Conservation (phyloP, 2,113 vertebrate genomes). For the Chascanopsetta lugubris region DNA sequence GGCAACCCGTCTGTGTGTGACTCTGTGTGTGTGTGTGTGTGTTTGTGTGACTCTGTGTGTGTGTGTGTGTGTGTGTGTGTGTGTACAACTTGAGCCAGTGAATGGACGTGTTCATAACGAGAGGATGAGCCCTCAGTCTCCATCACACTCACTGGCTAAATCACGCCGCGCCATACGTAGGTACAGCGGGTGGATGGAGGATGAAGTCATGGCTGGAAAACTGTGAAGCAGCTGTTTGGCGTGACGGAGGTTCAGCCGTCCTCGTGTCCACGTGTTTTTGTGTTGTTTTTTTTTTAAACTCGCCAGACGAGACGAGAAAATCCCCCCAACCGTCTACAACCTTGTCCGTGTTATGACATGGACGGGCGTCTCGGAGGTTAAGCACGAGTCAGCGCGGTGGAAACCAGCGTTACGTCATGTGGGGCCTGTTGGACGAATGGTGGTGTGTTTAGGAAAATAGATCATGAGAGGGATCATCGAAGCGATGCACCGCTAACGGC, state of each 20-base stretch:
- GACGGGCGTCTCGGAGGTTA: constrained; percentile 15
- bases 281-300: constrained; percentile 17
- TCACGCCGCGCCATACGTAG: constrained; percentile 37
- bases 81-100: constrained; percentile 44
- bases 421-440: not conserved
- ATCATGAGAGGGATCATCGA: not conserved
- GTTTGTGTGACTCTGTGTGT: not conserved
- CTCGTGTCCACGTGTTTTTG: constrained; percentile 22
- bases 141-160: constrained; percentile 15
- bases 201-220: constrained; percentile 62
- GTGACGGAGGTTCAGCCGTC: constrained; percentile 10
- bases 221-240: constrained; percentile 46
- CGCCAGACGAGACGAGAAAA: constrained; percentile 40
- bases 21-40: no score
- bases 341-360: not conserved
- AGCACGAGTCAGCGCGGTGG: not conserved
- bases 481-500: not conserved
- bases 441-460: not conserved
- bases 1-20: constrained; percentile 61
- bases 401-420: constrained; percentile 20
- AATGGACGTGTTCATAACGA: constrained; percentile 50
- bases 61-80: constrained; percentile 33
- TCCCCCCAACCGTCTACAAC: constrained; percentile 12
- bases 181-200: constrained; percentile 6
- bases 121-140: constrained; percentile 51